These are phyloP conservation scores for Cyrtorhinus lividipennis DNA, from an alignment of 1,140 invertebrate species.

Conservation along the genomic window DNA sequence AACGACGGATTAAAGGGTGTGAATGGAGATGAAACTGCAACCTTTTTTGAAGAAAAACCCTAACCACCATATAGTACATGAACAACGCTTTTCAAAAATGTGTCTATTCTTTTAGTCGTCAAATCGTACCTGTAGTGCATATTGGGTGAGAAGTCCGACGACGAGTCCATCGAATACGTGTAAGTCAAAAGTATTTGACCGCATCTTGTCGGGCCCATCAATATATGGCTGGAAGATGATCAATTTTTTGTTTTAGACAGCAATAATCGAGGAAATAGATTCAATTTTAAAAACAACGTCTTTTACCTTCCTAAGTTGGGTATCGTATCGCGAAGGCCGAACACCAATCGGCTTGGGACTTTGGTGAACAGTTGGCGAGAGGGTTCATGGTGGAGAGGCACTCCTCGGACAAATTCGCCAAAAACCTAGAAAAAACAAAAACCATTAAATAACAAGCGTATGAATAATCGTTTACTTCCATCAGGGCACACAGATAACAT, in stretches of 20 bases:
- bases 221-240: conserved; percentile 45
- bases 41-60: too few relatives aligned
- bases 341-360: conserved; percentile 16
- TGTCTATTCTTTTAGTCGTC: too few relatives aligned
- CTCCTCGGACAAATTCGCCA: conserved; percentile 17
- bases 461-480: background rate
- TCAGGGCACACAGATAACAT: background rate
- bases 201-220: conserved; percentile 85
- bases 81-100: too few relatives aligned
- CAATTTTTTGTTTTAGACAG: background rate
- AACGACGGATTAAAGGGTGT: too few relatives aligned
- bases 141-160: conserved; percentile 33
- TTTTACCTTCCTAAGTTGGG: conserved; percentile 19
- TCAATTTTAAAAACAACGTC: background rate
- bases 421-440: conserved; percentile 16
- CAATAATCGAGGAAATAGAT: background rate
- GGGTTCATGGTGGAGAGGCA: conserved; percentile 15
- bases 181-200: conserved; percentile 85
- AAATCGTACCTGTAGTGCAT: conserved; percentile 14
- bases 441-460: background rate
- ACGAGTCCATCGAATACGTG: conserved; percentile 41
- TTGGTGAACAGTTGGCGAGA: conserved; percentile 14
- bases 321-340: conserved; percentile 15
- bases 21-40: too few relatives aligned
- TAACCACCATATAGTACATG: too few relatives aligned